Conservation (phyloP, 2,113 vertebrate species). For the Ameiurus melas region DNA sequence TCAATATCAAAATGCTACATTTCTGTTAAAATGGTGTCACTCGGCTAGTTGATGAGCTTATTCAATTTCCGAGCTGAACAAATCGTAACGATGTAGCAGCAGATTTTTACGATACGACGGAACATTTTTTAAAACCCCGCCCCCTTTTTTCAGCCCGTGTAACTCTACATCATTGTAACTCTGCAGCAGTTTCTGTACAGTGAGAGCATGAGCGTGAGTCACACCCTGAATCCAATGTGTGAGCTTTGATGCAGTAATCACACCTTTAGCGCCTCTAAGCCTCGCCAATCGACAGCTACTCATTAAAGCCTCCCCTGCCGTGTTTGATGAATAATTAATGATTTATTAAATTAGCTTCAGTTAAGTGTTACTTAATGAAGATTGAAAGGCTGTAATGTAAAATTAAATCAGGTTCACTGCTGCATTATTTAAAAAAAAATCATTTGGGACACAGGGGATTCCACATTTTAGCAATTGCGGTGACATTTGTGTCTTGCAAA, state of each 20-base stretch:
- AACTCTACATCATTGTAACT: background rate
- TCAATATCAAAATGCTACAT: background rate
- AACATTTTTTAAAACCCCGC: background rate
- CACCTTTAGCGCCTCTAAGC: slow-evolving; percentile 2
- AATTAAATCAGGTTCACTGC: background rate
- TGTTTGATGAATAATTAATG: slow-evolving; percentile 29
- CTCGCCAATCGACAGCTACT: slow-evolving; percentile 11
- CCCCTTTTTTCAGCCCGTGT: background rate
- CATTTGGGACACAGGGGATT: background rate
- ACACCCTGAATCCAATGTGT: background rate
- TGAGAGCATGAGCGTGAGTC: background rate
- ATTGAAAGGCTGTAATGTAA: background rate
- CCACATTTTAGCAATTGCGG: background rate
- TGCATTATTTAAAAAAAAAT: too few species aligned
- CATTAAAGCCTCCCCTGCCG: slow-evolving; percentile 19
- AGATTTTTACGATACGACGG: background rate
- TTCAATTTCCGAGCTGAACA: background rate
- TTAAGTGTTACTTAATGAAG: slow-evolving; percentile 20
- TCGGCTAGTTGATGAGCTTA: background rate
- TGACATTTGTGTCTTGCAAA: background rate
- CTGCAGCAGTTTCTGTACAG: background rate
- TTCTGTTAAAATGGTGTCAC: background rate
- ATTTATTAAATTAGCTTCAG: slow-evolving; percentile 8
- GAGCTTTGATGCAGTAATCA: slow-evolving; percentile 19
- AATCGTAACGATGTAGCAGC: background rate